Percentiles rank a stretch among this genome's conserved stretches.
Conservation (phyloP, 2,888 invertebrate species). For the Clostera curtula region DNA sequence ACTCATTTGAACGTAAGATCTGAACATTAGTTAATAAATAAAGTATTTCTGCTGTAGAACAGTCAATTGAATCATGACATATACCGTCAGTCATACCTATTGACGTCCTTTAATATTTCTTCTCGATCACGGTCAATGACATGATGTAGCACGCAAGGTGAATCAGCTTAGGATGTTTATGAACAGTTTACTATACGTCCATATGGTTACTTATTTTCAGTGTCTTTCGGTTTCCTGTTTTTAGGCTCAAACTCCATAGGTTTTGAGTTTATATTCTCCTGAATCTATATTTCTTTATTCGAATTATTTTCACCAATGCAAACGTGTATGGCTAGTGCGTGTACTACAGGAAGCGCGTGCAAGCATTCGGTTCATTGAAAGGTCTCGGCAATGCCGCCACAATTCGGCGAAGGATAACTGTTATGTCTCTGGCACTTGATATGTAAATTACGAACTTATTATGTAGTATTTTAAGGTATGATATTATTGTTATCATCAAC, state of each 20-base stretch:
- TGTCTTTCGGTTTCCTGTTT: no score
- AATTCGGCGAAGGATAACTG: constrained; percentile 35
- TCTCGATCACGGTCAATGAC: constrained; percentile 41
- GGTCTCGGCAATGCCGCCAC: constrained; percentile 27
- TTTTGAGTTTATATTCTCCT: no score
- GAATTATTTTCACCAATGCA: constrained; percentile 42
- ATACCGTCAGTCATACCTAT: constrained; percentile 37
- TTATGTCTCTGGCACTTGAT: constrained; percentile 22
- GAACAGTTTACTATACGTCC: constrained; percentile 3
- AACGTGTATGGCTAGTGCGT: constrained; percentile 10
- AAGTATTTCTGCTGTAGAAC: no score
- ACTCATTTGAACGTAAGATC: no score
- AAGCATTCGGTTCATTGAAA: constrained; percentile 54
- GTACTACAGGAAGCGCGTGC: constrained; percentile 63
- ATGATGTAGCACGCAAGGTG: constrained; percentile 16
- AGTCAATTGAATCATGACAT: no score
- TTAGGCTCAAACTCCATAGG: no score
- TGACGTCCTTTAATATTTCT: constrained; percentile 51
- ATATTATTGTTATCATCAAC: constrained; percentile 25
- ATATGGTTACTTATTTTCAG: no score
- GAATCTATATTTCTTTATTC: constrained; percentile 17
- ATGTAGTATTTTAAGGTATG: constrained; percentile 20
- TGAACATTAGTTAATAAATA: no score
- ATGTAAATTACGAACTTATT: constrained; percentile 24
- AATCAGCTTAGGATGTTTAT: constrained; percentile 9